Base-by-base conservation (phyloP, 1,140 invertebrate species). In the Diorhabda elongata region DNA sequence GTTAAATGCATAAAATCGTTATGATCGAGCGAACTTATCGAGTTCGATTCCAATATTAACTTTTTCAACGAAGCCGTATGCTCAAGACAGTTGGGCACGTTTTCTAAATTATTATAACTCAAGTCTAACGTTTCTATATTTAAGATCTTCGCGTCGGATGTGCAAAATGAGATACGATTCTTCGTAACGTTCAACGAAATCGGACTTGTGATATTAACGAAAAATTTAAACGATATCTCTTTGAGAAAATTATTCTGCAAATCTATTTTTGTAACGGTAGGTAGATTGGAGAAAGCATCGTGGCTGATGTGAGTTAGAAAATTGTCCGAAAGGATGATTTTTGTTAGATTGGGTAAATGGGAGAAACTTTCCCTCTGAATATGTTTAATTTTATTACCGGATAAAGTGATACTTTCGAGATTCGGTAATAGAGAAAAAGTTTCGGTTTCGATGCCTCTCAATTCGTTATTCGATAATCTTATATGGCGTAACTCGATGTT, bases 401-500 rank as follows among this genome's bases (percentile, higher is more conserved):
- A 87, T 70, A 93, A 82, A 75, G 90, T 87, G 66, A 93, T 83
- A 61, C 87, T 90, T 79, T 90, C 87, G 71, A 93, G 78, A 65
- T 86, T 86, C 7, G 82, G 81, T 72, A 93, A 82, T 71, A 83
- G 83, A 60, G 83, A 78, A 78, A 93, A 93, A 9, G 88, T 90
- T 65, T 86, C 82, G n/a, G 83, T 77, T 43, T 85, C 83, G 42
- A 93, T 76, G 7, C 76, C 80, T 69, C 85, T 85, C 60, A 93
- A 77, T 68, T 88, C 86, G 81, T 94, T 94, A 75, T 92, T 88
- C 3, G 90, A 89, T 52, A 94, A 81, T 73, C 91, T 85, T 4
- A 95, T 84, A 74, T 95, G 92, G 58, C 86, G 87, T 45, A 96
- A 80, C 73, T 90, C 87, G n/a, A 85, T 84, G 76, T 95, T 91